Conservation (phyloP, 2,797 vertebrate species). For the Scyliorhinus canicula region DNA sequence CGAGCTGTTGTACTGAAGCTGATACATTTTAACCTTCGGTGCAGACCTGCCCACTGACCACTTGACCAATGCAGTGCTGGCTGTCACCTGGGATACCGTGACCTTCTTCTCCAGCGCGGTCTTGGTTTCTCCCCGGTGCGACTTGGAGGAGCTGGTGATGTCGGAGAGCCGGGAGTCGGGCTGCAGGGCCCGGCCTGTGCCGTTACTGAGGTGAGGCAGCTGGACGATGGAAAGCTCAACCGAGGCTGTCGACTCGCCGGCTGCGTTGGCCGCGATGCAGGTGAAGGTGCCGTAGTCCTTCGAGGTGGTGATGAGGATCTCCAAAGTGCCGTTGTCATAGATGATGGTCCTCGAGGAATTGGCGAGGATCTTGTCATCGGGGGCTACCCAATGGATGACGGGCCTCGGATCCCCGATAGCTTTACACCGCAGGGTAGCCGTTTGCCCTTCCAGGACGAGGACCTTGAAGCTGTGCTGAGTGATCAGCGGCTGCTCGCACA, state of each 20-base stretch:
- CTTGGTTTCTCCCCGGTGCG: slow-evolving; percentile 80
- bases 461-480: slow-evolving; percentile 91
- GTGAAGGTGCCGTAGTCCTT: slow-evolving; percentile 94
- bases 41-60: slow-evolving; percentile 89
- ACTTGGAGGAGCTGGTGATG: slow-evolving; percentile 90
- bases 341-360: slow-evolving; percentile 84
- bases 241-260: slow-evolving; percentile 86
- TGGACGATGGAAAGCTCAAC: slow-evolving; percentile 95
- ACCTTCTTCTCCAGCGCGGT: slow-evolving; percentile 76
- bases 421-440: slow-evolving; percentile 86
- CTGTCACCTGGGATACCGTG: slow-evolving; percentile 85
- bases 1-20: slow-evolving; percentile 96
- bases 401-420: slow-evolving; percentile 90
- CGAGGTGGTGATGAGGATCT: slow-evolving; percentile 84
- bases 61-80: slow-evolving; percentile 82
- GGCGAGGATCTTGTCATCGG: slow-evolving; percentile 83
- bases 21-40: slow-evolving; percentile 96
- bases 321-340: slow-evolving; percentile 90
- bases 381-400: slow-evolving; percentile 90
- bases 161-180: slow-evolving; percentile 91
- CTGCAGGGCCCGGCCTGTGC: slow-evolving; percentile 72
- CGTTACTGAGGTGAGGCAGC: slow-evolving; percentile 85
- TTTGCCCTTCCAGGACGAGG: slow-evolving; percentile 89
- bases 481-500: slow-evolving; percentile 91
- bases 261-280: slow-evolving; percentile 93